Evolutionary conservation across 2,888 invertebrate species (phyloP).

Genomic region (Ichneumoninae sp.): DNA sequence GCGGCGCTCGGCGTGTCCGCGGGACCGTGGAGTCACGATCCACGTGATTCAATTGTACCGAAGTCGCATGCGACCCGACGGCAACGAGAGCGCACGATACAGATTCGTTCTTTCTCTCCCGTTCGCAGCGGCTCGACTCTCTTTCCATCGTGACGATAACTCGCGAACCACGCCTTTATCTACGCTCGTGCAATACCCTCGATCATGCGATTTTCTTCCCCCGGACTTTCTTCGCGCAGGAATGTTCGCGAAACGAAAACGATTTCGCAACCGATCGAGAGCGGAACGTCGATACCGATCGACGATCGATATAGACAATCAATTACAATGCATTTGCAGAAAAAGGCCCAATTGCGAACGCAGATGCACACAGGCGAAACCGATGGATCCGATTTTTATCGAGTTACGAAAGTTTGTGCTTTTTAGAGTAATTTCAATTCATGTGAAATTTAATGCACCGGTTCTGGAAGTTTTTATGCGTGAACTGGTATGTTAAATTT

Average conservation of each 20-base stretch:
- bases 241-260: neutral
- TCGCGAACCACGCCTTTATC: slow-evolving; percentile 64
- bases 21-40: slow-evolving; percentile 57
- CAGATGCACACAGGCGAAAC: neutral
- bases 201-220: slow-evolving; percentile 57
- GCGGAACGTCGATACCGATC: neutral
- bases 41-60: slow-evolving; percentile 53
- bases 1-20: slow-evolving; percentile 43
- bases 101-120: slow-evolving; percentile 43
- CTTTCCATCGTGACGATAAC: slow-evolving; percentile 62
- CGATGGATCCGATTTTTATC: neutral
- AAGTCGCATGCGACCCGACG: slow-evolving; percentile 16
- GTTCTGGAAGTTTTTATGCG: too few species aligned
- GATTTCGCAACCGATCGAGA: slow-evolving; percentile 42
- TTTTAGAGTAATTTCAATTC: too few species aligned
- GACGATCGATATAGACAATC: neutral
- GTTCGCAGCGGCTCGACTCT: slow-evolving; percentile 27
- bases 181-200: slow-evolving; percentile 49
- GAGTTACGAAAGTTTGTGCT: neutral
- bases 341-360: neutral
- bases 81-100: slow-evolving; percentile 11
- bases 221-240: slow-evolving; percentile 40
- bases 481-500: too few species aligned
- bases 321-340: neutral
- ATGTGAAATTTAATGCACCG: too few species aligned